These are phyloP conservation scores for Oreochromis niloticus DNA, from an alignment of 2,113 vertebrate species.

Conservation along the genomic window DNA sequence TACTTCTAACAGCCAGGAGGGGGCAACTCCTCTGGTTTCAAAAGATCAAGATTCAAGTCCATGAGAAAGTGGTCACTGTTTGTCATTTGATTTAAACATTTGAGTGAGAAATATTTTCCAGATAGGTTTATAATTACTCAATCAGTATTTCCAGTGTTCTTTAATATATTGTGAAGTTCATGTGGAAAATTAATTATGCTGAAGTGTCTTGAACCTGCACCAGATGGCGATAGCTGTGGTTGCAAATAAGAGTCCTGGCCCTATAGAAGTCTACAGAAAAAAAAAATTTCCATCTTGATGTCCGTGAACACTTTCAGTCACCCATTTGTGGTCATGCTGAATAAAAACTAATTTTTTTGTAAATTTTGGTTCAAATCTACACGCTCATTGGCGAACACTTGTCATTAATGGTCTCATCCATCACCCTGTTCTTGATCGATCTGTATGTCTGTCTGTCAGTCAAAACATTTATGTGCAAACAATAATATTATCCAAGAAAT, in stretches of 20 bases:
- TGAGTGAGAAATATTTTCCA: not conserved
- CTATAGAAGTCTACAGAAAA: not conserved
- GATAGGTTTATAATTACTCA: not conserved
- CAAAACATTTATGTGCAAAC: not conserved
- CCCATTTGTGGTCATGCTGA: no score
- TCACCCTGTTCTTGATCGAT: not conserved
- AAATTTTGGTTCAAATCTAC: not conserved
- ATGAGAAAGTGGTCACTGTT: fast-evolving
- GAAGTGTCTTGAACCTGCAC: not conserved
- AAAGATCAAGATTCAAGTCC: not conserved
- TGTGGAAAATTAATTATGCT: not conserved
- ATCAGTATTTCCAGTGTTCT: not conserved
- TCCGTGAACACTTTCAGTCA: not conserved
- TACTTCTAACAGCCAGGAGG: not conserved
- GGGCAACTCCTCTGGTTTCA: not conserved
- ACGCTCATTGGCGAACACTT: not conserved
- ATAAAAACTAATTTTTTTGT: not conserved
- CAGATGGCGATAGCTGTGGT: not conserved
- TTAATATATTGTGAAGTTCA: not conserved
- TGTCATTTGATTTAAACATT: not conserved
- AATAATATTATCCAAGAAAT: not conserved
- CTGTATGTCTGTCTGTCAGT: not conserved
- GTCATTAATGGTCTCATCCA: not conserved
- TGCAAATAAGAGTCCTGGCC: not conserved
- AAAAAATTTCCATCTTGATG: fast-evolving